Base-by-base conservation (phyloP, 2,888 invertebrate species). In the Lithophane semibrunnea region DNA sequence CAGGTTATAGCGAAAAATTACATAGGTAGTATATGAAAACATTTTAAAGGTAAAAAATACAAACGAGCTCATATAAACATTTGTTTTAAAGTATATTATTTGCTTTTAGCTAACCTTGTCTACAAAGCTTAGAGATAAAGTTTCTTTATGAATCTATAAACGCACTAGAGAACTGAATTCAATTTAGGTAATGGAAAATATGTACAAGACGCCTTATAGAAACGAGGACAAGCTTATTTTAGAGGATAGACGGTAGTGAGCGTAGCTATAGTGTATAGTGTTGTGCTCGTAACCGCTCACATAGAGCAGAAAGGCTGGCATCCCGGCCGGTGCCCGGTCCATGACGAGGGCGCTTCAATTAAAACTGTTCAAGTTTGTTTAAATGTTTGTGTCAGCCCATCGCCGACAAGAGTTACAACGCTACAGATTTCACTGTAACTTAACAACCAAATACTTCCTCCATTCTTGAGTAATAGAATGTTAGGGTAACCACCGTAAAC, bases 281-380 rank as follows among this genome's bases (percentile, higher is more conserved):
- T 88, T 90, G 88, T 83, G 84, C 79, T 83, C 75, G 86, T 87
- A 89, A 89, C 88, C 86, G 83, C 89, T 90, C 89, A 88, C 84
- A 88, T 80, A 84, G 86, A 86, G 75, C 83, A 72, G 82, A 82
- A 82, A 83, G 80, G 82, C 70, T 73, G 79, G 71, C 71, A 79
- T 61, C 21, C 71, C 76, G 77, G 72, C 86, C 83, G 80, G 80
- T 52, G 78, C 87, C 90, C 90, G 88, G 84, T 86, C 90, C 92
- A 88, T 92, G 93, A 92, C 92, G 91, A 93, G 93, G 93, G 92
- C 91, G 90, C 93, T 95, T 94, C 93, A 95, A 95, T 96, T 96
- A 95, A 95, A 95, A 95, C 94, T 92, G 93, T 92, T 93, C 89
- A 94, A 95, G 94, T 95, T 95, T 93, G 94, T 94, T 94, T 93